Base-by-base conservation (phyloP, 2,797 vertebrate genomes). In the Cossypha dichroa region DNA sequence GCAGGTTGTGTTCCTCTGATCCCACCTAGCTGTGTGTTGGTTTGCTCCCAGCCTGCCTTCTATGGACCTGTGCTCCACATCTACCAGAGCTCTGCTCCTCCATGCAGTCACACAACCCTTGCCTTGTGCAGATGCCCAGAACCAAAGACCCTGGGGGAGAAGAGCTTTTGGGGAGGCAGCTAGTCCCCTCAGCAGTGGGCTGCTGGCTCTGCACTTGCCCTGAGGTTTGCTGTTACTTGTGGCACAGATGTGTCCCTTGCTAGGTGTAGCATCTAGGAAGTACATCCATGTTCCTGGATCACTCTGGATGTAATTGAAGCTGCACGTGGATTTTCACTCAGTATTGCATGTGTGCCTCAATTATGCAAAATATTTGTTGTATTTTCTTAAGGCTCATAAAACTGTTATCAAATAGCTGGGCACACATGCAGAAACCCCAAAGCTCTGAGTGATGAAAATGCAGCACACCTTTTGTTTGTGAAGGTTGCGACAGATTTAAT, bases 381-480 rank as follows among this genome's bases (percentile, higher is more conserved):
- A 1, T 70, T 90, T 94, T 88, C 36, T 86, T 64, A 49, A 36
- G 58, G 48, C 34, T 87, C 46, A 14, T 76, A 60, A 87, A 94
- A 41, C 52, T 48, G 34, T 52, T 82, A 40, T 5, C 55, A 77
- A 29, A 52, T 55, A 63, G 33, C 43, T 82, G 45, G 0, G 5
- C 0, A 0, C 23, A 19, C 3, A 3, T 56, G 36, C 22, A 55
- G 28, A 56, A 55, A 5, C 15, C 33, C 15, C 25, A 33, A 63
- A 76, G 69, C 59, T 59, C 59, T 69, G 48, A 59, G 8, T 80
- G 7, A 14, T 49, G 63, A 73, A 81, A 63, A 46, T 11, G 9
- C 28, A 63, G 29, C n/a, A 41, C 25, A 56, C 22, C 60, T 83
- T 90, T 74, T 6, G 3, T 55, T 63, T 73, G 26, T 41, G 29